Base-by-base conservation (phyloP, 2,888 invertebrate species). In the Chrysomela aeneicollis region DNA sequence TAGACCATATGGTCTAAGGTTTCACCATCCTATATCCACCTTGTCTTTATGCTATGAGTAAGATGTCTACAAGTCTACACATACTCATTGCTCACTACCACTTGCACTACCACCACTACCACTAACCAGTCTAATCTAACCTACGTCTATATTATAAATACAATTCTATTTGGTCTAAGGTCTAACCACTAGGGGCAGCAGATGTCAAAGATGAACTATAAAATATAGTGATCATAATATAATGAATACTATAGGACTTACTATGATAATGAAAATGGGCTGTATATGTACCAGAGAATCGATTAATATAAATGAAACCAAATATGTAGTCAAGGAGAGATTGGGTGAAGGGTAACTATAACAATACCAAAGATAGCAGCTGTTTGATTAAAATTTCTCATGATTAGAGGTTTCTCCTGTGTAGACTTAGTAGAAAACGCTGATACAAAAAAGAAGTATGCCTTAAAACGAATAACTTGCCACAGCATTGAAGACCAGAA, bases 391-490 rank as follows among this genome's bases (percentile, higher is more conserved):
- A 55, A 1, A 6, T 47, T 35, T 49, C 15, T 52, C 21, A 59
- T 32, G n/a, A 10, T 32, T 58, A 94, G 94, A 8, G 94, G 93
- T 9, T 94, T 94, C 79, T 93, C 93, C 77, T 87, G 89, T 53
- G 92, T 94, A 57, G 90, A 91, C 76, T 84, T 94, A 71, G 89
- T 91, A 0, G 91, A 93, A 81, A 90, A 92, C 77, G 78, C 83
- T 1, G 72, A 85, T 32, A 90, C 88, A 3, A 88, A 87, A 73
- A 88, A 88, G 70, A 84, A 86, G 69, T 93, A 87, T 83, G 94
- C 93, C 5, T 82, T 94, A 50, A 94, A 94, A 83, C 86, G 91
- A 74, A 92, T 94, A 63, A 86, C 87, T n/a, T 93, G 93, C 76
- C 93, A 94, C 81, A 89, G 90, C 66, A 84, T 87, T 63, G 90